These are phyloP conservation scores for Apis florea DNA, from an alignment of 1,140 invertebrate species.

Conservation along the genomic window DNA sequence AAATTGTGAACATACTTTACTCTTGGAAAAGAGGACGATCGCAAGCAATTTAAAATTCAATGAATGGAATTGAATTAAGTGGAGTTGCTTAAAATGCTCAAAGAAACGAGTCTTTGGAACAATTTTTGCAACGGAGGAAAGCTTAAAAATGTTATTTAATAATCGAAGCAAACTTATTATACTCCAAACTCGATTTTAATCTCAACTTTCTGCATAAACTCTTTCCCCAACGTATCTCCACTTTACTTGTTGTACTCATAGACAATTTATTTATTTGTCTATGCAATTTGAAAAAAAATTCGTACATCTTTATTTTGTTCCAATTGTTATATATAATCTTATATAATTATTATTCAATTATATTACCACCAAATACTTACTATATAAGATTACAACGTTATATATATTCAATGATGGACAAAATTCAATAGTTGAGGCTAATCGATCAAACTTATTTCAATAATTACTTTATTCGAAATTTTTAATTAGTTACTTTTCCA, in stretches of 20 bases:
- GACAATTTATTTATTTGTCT: too few relatives aligned
- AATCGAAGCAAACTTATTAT: not conserved
- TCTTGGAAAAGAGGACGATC: not conserved
- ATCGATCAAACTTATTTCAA: too few relatives aligned
- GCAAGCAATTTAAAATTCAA: constrained; percentile 8
- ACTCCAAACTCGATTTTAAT: not conserved
- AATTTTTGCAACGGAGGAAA: not conserved
- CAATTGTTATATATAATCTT: not conserved
- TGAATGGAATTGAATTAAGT: not conserved
- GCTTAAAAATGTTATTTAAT: not conserved
- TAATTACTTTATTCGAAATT: too few relatives aligned
- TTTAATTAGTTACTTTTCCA: too few relatives aligned
- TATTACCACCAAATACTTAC: too few relatives aligned
- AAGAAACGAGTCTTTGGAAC: not conserved
- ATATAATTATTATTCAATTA: too few relatives aligned
- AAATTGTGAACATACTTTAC: not conserved
- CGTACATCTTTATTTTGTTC: too few relatives aligned
- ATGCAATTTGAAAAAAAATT: too few relatives aligned
- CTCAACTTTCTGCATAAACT: not conserved
- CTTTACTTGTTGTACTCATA: not conserved
- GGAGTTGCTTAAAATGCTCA: not conserved
- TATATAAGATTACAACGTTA: too few relatives aligned
- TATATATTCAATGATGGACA: too few relatives aligned
- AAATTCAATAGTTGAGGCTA: too few relatives aligned
- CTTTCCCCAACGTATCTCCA: not conserved